Evolutionary conservation across 64 coral and sea anemone species (phyloP), one percentile per base, ranked within the genome.

Genomic region (Acropora tenuis): DNA sequence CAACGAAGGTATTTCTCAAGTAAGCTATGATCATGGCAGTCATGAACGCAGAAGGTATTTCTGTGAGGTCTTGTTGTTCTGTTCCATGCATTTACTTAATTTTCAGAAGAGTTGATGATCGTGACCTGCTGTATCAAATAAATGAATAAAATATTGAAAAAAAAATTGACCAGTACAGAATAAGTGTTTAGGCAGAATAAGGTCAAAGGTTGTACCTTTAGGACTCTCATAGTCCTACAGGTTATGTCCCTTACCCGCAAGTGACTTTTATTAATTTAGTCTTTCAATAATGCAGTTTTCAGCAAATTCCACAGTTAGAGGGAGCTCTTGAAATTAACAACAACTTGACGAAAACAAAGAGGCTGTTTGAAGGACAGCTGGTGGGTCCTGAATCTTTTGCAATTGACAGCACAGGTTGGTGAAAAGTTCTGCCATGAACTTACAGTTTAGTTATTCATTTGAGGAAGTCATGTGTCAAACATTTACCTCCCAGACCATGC

Each of bases 341-440:
- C 84, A 79, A 87, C 40, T 73, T 93, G 73, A 74, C 61, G 5
- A 72, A 93, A 65, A 57, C 83, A 18, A 46, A 93, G 40, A 67
- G 63, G n/a, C 48, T 87, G 71, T 87, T 50, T 93, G 75, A 87
- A 88, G 91, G 84, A 88, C 61, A 93, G 46, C 42, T 87, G 16
- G 20, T 87, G 71, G 91, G 83, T 17, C 83, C 91, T 72, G 91
- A 93, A 87, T 93, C 91, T 9, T 69, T 93, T 45, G 83, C 83
- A 5, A 20, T 86, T 69, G 91, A 93, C 18, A 49, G 59, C 13
- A 73, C 83, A 93, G 91, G 91, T 80, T 40, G 16, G 3, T 63
- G 16, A 10, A 13, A 63, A 30, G 30, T 30, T 30, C 30, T 30
- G 30, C 30, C 30, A 30, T 30, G 30, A 30, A 30, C 30, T 30